A percentile compares a stretch with the other conserved stretches of the same genome.
Evolutionary conservation across 2,113 vertebrate species (phyloP).

Genomic region (Neolamprologus falcicula): DNA sequence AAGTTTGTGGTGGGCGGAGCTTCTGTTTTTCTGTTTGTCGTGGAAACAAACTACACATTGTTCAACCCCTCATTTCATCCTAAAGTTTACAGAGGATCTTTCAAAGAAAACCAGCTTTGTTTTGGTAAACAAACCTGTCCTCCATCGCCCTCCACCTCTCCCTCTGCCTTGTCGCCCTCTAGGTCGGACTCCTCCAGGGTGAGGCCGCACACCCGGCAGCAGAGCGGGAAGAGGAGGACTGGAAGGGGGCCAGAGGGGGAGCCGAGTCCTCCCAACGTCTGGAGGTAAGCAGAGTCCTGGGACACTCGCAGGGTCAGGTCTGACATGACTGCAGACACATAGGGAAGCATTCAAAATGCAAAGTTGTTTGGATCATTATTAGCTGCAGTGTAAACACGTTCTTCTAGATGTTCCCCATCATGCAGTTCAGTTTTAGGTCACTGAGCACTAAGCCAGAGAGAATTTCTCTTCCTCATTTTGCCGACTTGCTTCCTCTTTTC

Average conservation of each 20-base stretch:
- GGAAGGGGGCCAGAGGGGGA: slow-evolving; percentile 67
- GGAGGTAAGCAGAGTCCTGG: slow-evolving; percentile 43
- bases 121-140: slow-evolving; percentile 59
- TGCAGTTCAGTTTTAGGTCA: neutral
- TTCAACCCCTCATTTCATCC: neutral
- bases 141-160: slow-evolving; percentile 70
- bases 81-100: neutral
- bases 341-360: neutral
- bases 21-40: neutral
- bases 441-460: neutral
- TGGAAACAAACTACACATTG: neutral
- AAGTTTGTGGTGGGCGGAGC: neutral
- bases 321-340: slow-evolving; percentile 34
- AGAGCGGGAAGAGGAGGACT: slow-evolving; percentile 86
- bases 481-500: slow-evolving; percentile 23
- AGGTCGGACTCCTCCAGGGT: slow-evolving; percentile 74
- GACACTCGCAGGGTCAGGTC: slow-evolving; percentile 66
- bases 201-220: slow-evolving; percentile 83
- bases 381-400: neutral
- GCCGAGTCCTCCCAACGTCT: slow-evolving; percentile 37
- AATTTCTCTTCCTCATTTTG: slow-evolving; percentile 36
- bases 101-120: neutral
- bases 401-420: neutral
- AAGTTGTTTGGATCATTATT: neutral
- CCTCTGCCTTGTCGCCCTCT: slow-evolving; percentile 24